Evolutionary conservation across 2,888 invertebrate genomes (phyloP).

Genomic region (Drosophila diplacantha): DNA sequence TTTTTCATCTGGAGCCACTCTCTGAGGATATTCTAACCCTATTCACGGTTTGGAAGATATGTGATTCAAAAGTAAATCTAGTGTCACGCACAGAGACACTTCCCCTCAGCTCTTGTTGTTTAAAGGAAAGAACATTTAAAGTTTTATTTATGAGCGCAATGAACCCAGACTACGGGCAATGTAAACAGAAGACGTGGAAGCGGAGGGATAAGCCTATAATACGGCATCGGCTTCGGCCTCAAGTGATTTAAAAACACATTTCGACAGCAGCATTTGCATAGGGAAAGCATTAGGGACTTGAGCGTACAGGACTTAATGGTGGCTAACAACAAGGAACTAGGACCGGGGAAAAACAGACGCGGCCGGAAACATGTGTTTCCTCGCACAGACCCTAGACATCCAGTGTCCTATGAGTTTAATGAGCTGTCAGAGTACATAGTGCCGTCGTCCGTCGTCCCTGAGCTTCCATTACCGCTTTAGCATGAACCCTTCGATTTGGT

Average conservation of each 20-base stretch:
- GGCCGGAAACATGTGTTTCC: constrained; percentile 25
- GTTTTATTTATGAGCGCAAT: constrained; percentile 49
- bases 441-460: background rate
- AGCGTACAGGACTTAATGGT: constrained; percentile 14
- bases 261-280: constrained; percentile 32
- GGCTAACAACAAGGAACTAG: background rate
- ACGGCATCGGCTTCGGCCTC: constrained; percentile 3
- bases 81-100: constrained; percentile 10
- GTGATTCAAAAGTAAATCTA: constrained; percentile 10
- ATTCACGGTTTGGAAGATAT: background rate
- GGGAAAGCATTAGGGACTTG: constrained; percentile 23
- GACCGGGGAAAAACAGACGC: constrained; percentile 5
- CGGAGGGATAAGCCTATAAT: constrained; percentile 23
- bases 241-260: constrained; percentile 36
- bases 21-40: too few relatives aligned
- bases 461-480: background rate
- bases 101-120: constrained; percentile 12
- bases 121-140: constrained; percentile 19
- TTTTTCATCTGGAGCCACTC: too few relatives aligned
- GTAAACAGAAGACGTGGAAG: constrained; percentile 37
- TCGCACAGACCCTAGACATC: background rate
- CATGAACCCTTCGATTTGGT: constrained; percentile 5
- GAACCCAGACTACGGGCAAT: constrained; percentile 38
- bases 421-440: constrained; percentile 5
- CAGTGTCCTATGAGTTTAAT: constrained; percentile 14